Conservation (phyloP, 2,113 vertebrate genomes). For the Rhabdornis inornatus region DNA sequence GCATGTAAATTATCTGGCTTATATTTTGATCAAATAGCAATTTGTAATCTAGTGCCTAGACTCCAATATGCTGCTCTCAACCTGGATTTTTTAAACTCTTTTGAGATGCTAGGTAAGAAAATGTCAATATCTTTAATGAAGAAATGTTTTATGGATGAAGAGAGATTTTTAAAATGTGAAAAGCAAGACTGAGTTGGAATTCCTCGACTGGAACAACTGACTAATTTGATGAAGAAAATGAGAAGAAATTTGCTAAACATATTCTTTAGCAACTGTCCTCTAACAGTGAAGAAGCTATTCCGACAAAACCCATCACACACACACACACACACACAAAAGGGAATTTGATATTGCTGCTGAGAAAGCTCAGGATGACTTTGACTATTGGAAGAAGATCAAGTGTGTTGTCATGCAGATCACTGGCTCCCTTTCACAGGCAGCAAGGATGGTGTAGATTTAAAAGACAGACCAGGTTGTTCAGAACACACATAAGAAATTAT, state of each 20-base stretch:
- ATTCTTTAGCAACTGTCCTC: background rate
- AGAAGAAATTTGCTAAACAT: background rate
- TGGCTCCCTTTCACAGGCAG: background rate
- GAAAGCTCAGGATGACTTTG: background rate
- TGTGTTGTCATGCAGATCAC: background rate
- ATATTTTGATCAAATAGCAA: background rate
- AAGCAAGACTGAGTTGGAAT: background rate
- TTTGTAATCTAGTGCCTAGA: background rate
- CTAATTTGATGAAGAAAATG: slow-evolving; percentile 26
- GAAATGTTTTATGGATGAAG: slow-evolving; percentile 20
- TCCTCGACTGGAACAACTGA: background rate
- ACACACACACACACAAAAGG: background rate
- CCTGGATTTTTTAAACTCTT: background rate
- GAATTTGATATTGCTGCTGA: background rate
- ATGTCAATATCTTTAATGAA: background rate
- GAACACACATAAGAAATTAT: background rate
- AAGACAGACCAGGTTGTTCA: background rate
- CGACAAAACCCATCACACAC: background rate
- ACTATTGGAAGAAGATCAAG: background rate
- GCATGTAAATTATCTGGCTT: background rate
- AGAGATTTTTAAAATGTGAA: background rate
- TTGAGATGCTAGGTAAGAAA: background rate
- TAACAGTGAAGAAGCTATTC: background rate
- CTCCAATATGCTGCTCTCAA: background rate
- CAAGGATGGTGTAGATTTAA: background rate